Evolutionary conservation across 2,797 vertebrate species (phyloP).

Genomic region (Gila robusta): DNA sequence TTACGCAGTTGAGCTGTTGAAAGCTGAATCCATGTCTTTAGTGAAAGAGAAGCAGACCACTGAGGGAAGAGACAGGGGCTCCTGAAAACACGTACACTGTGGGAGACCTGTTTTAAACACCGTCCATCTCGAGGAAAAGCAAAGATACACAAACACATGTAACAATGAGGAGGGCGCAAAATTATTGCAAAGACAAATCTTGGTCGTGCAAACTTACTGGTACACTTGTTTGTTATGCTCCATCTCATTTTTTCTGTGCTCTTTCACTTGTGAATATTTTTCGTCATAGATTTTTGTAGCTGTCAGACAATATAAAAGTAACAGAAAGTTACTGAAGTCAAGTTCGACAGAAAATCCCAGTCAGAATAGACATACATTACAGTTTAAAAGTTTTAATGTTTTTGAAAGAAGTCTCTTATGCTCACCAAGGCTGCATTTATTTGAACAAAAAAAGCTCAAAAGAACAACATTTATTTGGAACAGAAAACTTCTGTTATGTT

Average conservation of each 20-base stretch:
- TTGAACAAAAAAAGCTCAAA: background rate
- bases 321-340: background rate
- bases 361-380: background rate
- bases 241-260: conserved; percentile 27
- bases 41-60: conserved; percentile 27
- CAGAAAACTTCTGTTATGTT: background rate
- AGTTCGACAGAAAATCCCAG: background rate
- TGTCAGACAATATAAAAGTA: background rate
- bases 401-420: background rate
- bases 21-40: conserved; percentile 33
- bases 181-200: background rate
- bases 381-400: background rate
- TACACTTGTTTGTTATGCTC: conserved; percentile 23
- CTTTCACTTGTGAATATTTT: conserved; percentile 1
- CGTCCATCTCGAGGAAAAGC: conserved; percentile 51
- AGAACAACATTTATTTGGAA: background rate
- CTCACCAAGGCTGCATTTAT: background rate
- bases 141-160: no score
- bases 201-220: conserved; percentile 2
- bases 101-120: conserved; percentile 35
- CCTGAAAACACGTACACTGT: conserved; percentile 11
- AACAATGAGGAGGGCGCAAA: background rate
- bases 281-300: conserved; percentile 33
- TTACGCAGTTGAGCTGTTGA: conserved; percentile 22
- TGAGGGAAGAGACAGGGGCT: conserved; percentile 28